Conservation (phyloP, 1,140 invertebrate genomes). For the Ips typographus region DNA sequence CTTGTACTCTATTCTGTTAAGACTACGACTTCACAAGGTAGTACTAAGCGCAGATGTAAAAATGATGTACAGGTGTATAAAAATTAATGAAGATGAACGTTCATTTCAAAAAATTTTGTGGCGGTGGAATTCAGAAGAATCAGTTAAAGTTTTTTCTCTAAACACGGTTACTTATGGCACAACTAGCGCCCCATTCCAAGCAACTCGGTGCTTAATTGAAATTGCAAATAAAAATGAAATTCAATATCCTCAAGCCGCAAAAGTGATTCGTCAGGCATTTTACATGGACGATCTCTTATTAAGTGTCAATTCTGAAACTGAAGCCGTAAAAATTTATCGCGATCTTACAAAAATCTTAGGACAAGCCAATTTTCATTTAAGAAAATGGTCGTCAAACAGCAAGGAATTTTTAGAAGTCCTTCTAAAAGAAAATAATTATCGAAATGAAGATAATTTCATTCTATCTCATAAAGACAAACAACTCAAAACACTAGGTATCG, state of each 20-base stretch:
- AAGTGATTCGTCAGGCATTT: conserved; percentile 47
- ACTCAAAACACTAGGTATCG: conserved; percentile 18
- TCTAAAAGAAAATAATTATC: background rate
- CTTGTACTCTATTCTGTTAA: conserved; percentile 41
- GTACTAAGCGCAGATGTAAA: conserved; percentile 48
- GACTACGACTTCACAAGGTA: conserved; percentile 29
- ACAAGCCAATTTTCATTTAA: conserved; percentile 21
- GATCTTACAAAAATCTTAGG: conserved; percentile 22
- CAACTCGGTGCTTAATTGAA: conserved; percentile 43
- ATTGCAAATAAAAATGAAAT: conserved; percentile 44
- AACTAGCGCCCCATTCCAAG: conserved; percentile 45
- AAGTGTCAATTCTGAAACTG: conserved; percentile 16
- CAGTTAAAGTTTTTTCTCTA: conserved; percentile 41
- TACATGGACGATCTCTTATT: conserved; percentile 54
- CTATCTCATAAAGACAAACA: conserved; percentile 18
- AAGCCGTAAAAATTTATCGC: conserved; percentile 19
- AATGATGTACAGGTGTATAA: conserved; percentile 55
- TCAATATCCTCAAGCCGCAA: conserved; percentile 41
- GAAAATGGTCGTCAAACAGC: conserved; percentile 26
- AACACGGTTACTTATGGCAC: conserved; percentile 50
- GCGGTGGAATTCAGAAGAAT: conserved; percentile 37
- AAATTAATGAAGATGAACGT: conserved; percentile 42
- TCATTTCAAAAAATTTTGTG: conserved; percentile 51
- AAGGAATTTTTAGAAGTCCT: conserved; percentile 4
- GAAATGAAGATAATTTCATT: conserved; percentile 13